Percentiles rank a stretch among this genome's conserved stretches.
Conservation (phyloP, 1,140 invertebrate species). For the Cydia fagiglandana region DNA sequence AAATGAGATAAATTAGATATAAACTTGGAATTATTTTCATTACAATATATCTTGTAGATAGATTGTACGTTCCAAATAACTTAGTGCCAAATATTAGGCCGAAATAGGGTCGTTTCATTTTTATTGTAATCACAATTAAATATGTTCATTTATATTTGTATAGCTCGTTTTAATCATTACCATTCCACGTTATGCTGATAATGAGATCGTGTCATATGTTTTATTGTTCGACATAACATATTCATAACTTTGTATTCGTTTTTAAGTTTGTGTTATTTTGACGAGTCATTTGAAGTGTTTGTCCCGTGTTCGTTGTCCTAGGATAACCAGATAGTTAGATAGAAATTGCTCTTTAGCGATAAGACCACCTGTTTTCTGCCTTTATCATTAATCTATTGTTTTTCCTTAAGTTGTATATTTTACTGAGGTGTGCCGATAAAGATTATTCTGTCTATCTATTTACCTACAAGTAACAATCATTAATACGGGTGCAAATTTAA, state of each 20-base stretch:
- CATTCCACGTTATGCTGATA: conserved; percentile 57
- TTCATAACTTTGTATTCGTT: conserved; percentile 49
- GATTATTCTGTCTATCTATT: too few species aligned
- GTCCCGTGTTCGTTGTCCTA: not conserved
- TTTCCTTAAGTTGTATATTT: too few species aligned
- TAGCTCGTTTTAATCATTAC: conserved; percentile 54
- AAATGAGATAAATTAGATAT: conserved; percentile 33
- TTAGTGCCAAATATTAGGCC: conserved; percentile 73
- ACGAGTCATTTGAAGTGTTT: not conserved
- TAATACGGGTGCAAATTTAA: too few species aligned
- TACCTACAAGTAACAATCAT: too few species aligned
- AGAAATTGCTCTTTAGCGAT: too few species aligned
- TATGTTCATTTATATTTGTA: conserved; percentile 43
- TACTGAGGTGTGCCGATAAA: too few species aligned
- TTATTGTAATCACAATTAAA: conserved; percentile 69
- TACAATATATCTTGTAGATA: conserved; percentile 65
- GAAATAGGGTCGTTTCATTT: conserved; percentile 54
- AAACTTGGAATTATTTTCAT: conserved; percentile 46
- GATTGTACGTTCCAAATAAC: conserved; percentile 73
- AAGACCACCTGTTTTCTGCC: too few species aligned
- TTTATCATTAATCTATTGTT: too few species aligned
- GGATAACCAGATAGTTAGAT: too few species aligned
- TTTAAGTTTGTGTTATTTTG: conserved; percentile 45
- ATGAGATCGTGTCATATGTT: conserved; percentile 56
- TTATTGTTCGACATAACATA: conserved; percentile 52